Evolutionary conservation across 2,797 vertebrate genomes (phyloP).

Genomic region (Tympanoctomys barrerae): DNA sequence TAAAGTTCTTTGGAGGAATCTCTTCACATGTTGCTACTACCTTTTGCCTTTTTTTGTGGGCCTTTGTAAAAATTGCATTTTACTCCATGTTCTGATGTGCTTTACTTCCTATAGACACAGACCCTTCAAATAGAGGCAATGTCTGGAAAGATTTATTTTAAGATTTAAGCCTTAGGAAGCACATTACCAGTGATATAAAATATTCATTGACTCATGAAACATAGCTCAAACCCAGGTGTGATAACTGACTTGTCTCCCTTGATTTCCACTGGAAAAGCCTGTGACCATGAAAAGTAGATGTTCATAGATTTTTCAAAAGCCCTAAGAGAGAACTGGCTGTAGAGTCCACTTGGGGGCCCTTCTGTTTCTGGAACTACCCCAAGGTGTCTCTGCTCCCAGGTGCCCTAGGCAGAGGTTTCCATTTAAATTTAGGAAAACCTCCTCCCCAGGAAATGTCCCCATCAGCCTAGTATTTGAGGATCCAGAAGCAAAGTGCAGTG

Average conservation of each 20-base stretch:
- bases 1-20: neutral
- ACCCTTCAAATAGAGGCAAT: slow-evolving; percentile 41
- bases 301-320: slow-evolving; percentile 65
- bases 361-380: neutral
- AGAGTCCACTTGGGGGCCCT: neutral
- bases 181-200: slow-evolving; percentile 84
- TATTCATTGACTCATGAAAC: slow-evolving; percentile 81
- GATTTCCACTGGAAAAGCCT: slow-evolving; percentile 53
- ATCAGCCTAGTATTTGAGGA: neutral
- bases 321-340: neutral
- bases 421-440: neutral
- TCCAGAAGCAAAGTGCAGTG: neutral
- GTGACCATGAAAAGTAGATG: neutral
- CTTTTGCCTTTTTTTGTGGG: neutral
- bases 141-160: slow-evolving; percentile 85
- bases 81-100: slow-evolving; percentile 11
- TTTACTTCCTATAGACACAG: slow-evolving; percentile 67
- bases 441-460: neutral
- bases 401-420: neutral
- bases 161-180: slow-evolving; percentile 84
- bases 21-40: neutral
- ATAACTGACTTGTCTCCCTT: slow-evolving; percentile 64
- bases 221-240: slow-evolving; percentile 65
- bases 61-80: neutral
- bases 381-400: neutral